Percentiles rank a stretch among this genome's conserved stretches.
Conservation (phyloP, 2,113 vertebrate genomes). For the Sinocyclocheilus maitianheensis region DNA sequence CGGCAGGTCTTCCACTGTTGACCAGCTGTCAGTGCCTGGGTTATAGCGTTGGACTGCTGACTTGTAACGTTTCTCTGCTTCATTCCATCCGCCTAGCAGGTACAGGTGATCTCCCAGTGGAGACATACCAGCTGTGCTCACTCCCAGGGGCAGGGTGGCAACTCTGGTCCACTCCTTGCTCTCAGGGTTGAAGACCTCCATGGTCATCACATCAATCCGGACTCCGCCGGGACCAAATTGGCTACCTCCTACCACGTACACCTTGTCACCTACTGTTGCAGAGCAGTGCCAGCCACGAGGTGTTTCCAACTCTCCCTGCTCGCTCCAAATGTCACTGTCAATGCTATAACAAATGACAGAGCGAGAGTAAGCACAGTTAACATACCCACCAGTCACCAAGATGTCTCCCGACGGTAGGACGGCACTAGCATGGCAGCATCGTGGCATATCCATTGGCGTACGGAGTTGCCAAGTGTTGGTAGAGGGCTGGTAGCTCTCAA, state of each 20-base stretch:
- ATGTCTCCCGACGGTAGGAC: slow-evolving; percentile 75
- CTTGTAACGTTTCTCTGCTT: slow-evolving; percentile 81
- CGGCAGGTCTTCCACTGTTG: slow-evolving; percentile 72
- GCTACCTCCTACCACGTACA: slow-evolving; percentile 82
- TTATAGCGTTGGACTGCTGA: slow-evolving; percentile 78
- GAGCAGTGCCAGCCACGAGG: slow-evolving; percentile 84
- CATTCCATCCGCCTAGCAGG: slow-evolving; percentile 83
- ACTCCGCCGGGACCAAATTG: slow-evolving; percentile 79
- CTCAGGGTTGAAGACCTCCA: slow-evolving; percentile 76
- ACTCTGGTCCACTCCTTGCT: slow-evolving; percentile 72
- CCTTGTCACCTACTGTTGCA: slow-evolving; percentile 62
- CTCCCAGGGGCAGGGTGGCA: slow-evolving; percentile 73
- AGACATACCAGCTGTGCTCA: slow-evolving; percentile 81
- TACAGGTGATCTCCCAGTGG: slow-evolving; percentile 71
- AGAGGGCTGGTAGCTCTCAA: slow-evolving; percentile 81
- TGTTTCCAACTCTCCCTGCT: slow-evolving; percentile 71
- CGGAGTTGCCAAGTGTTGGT: slow-evolving; percentile 82
- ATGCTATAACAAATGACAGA: slow-evolving; percentile 75
- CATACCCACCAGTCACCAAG: slow-evolving; percentile 80
- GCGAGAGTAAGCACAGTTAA: slow-evolving; percentile 82
- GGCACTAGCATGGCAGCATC: slow-evolving; percentile 82
- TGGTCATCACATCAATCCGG: slow-evolving; percentile 76
- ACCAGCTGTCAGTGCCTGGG: slow-evolving; percentile 79
- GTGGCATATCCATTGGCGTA: slow-evolving; percentile 76
- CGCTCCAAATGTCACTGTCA: slow-evolving; percentile 73